Evolutionary conservation across 2,888 invertebrate species (phyloP).

Genomic region (Cordilura impudica): DNA sequence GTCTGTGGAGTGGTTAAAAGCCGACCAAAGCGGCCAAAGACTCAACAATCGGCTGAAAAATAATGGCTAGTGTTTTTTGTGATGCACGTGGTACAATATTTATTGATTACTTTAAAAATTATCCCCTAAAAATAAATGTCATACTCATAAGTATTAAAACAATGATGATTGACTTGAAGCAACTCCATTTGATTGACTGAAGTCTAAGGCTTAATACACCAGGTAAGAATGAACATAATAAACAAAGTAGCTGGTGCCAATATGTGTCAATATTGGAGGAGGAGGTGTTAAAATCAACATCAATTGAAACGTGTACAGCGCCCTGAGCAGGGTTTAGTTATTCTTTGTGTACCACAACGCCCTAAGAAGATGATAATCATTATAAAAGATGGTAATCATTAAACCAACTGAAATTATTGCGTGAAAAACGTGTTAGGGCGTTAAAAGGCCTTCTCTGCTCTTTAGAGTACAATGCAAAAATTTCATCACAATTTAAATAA

Average conservation of each 20-base stretch:
- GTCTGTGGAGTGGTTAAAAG: too few relatives aligned
- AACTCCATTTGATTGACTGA: slow-evolving; percentile 41
- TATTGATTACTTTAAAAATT: too few relatives aligned
- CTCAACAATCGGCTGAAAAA: too few relatives aligned
- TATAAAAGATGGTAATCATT: slow-evolving; percentile 35
- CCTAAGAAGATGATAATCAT: slow-evolving; percentile 23
- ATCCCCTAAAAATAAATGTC: too few relatives aligned
- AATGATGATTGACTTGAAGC: slow-evolving; percentile 26
- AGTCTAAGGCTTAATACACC: neutral
- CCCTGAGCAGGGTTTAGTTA: slow-evolving; percentile 37
- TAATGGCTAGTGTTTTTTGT: too few relatives aligned
- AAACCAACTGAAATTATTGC: slow-evolving; percentile 57
- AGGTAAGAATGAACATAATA: slow-evolving; percentile 5
- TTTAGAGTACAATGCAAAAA: slow-evolving; percentile 23
- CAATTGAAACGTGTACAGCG: slow-evolving; percentile 63
- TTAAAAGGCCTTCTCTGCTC: slow-evolving; percentile 14
- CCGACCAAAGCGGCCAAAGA: too few relatives aligned
- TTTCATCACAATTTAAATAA: slow-evolving; percentile 48
- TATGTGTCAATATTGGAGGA: slow-evolving; percentile 62
- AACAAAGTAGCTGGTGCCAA: slow-evolving; percentile 43
- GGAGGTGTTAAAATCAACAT: slow-evolving; percentile 64
- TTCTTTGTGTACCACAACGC: slow-evolving; percentile 19
- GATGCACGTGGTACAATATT: too few relatives aligned
- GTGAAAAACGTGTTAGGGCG: slow-evolving; percentile 60
- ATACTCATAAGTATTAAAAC: too few relatives aligned